These are phyloP conservation scores for Ameiurus melas DNA, from an alignment of 2,113 vertebrate genomes.

Conservation along the genomic window DNA sequence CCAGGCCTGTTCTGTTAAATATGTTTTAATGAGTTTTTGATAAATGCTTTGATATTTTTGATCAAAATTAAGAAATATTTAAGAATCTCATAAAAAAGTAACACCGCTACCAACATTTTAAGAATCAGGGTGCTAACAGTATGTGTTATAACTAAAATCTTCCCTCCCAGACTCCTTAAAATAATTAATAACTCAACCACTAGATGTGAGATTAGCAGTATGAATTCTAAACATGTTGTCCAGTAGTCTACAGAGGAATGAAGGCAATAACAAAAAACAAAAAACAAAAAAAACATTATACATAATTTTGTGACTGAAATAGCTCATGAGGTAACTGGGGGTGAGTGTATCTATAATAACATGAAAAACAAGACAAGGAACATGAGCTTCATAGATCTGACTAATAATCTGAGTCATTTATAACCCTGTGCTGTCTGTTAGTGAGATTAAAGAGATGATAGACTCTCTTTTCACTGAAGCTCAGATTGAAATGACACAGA, in stretches of 20 bases:
- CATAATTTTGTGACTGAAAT: conserved; percentile 7
- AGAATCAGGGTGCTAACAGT: neutral
- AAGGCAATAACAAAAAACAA: neutral
- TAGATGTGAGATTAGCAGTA: neutral
- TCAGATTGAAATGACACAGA: neutral
- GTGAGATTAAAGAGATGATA: neutral
- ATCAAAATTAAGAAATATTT: neutral
- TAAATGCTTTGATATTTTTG: neutral
- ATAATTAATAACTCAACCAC: neutral
- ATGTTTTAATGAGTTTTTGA: neutral
- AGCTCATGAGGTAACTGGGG: neutral
- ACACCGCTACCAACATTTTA: neutral
- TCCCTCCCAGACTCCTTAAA: neutral
- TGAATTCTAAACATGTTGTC: neutral
- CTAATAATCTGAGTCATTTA: conserved; percentile 21
- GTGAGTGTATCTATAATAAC: neutral
- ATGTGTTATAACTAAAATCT: neutral
- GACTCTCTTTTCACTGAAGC: neutral
- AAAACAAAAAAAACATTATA: neutral
- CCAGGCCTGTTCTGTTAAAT: no score
- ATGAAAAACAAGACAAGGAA: conserved; percentile 1
- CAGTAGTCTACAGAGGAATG: neutral
- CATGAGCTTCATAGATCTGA: conserved; percentile 11
- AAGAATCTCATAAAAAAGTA: neutral
- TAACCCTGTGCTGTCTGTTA: neutral